Evolutionary conservation across 2,113 vertebrate species (phyloP).

Genomic region (Microcebus lehilahytsara): DNA sequence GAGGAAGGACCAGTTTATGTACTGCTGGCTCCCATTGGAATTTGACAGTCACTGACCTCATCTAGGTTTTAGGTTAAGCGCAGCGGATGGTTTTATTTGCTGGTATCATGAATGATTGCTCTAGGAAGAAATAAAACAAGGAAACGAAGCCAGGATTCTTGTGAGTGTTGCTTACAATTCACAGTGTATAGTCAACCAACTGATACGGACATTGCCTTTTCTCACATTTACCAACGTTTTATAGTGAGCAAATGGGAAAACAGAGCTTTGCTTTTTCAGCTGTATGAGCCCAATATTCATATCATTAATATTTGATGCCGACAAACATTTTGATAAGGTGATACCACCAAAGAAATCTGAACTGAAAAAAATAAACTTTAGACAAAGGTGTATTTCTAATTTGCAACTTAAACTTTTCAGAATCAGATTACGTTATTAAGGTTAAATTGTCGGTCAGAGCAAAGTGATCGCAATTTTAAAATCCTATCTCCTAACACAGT

Average conservation of each 20-base stretch:
- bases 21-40: neutral
- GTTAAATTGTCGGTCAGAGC: neutral
- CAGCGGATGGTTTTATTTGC: slow-evolving; percentile 50
- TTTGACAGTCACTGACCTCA: slow-evolving; percentile 39
- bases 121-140: slow-evolving; percentile 59
- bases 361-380: neutral
- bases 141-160: neutral
- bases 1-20: neutral
- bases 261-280: neutral
- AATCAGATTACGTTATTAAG: neutral
- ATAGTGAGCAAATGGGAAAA: neutral
- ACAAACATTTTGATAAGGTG: neutral
- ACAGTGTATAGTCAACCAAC: neutral
- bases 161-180: neutral
- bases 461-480: neutral
- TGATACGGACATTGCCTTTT: neutral
- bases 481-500: neutral
- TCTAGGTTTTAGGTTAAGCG: slow-evolving; percentile 54
- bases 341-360: neutral
- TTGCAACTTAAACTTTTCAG: neutral
- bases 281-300: neutral
- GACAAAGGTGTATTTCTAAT: neutral
- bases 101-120: slow-evolving; percentile 38
- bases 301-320: neutral
- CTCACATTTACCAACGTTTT: neutral